Percentiles rank a stretch among this genome's conserved stretches.
Evolutionary conservation across 53 echinoderm and acorn worm species (phyloP).

Genomic region (Zoroaster sp.): DNA sequence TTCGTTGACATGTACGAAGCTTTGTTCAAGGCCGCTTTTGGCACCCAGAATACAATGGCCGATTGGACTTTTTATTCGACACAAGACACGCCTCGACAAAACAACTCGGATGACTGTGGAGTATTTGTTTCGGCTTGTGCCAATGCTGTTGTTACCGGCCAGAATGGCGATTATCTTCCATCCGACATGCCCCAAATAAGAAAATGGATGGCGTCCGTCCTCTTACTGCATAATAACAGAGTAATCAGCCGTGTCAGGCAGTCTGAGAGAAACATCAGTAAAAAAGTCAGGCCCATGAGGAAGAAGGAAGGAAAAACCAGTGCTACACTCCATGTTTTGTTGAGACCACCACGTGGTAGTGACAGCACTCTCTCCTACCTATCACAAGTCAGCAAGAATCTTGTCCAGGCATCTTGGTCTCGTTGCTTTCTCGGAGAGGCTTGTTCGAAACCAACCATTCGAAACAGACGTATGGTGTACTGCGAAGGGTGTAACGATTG

Average conservation of each 20-base stretch:
- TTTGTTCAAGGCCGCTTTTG: neutral
- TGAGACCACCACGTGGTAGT: neutral
- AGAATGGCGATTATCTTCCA: neutral
- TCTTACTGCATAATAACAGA: neutral
- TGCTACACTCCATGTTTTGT: neutral
- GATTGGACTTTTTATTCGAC: neutral
- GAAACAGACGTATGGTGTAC: too few relatives aligned
- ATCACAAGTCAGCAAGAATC: neutral
- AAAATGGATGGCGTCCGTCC: neutral
- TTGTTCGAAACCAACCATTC: too few relatives aligned
- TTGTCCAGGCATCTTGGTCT: neutral
- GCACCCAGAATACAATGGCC: neutral
- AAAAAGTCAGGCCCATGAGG: neutral
- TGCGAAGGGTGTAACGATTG: too few relatives aligned
- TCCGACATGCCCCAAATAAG: neutral
- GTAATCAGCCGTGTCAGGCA: neutral
- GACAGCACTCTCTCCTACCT: neutral
- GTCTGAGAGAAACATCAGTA: neutral
- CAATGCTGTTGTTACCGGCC: neutral
- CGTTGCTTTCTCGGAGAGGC: neutral
- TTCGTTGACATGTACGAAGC: neutral
- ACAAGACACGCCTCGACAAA: neutral
- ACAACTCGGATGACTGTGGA: neutral
- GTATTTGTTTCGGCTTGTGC: neutral
- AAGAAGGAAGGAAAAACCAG: neutral